A percentile compares a stretch with the other conserved stretches of the same genome.
Conservation (phyloP, 2,113 vertebrate species). For the Panthera leo region DNA sequence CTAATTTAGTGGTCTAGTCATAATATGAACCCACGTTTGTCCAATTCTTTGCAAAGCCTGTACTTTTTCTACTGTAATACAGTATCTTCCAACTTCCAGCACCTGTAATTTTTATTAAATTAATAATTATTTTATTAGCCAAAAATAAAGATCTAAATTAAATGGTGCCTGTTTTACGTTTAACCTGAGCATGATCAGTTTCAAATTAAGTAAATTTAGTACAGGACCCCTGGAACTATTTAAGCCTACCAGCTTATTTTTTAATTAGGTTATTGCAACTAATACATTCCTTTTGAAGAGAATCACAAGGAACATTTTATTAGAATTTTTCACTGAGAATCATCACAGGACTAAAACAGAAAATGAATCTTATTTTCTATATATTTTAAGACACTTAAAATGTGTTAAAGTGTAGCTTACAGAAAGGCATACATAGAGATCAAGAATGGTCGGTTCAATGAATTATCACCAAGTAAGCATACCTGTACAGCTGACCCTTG, state of each 20-base stretch:
- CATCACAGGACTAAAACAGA: constrained; percentile 6
- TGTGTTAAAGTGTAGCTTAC: not conserved
- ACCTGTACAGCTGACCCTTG: not conserved
- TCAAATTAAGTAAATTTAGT: not conserved
- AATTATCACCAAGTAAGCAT: not conserved
- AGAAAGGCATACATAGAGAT: not conserved
- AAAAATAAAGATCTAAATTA: not conserved
- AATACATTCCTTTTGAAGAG: not conserved
- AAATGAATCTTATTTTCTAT: not conserved
- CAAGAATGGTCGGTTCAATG: not conserved
- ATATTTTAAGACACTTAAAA: not conserved
- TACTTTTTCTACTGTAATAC: not conserved
- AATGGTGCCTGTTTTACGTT: not conserved
- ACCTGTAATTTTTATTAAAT: not conserved
- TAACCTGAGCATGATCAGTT: not conserved
- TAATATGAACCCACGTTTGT: not conserved
- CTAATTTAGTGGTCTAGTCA: not conserved
- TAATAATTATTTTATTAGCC: not conserved
- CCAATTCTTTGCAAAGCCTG: not conserved
- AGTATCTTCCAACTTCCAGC: not conserved
- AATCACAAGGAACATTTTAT: constrained; percentile 1
- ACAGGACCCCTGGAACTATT: not conserved
- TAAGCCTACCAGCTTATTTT: not conserved
- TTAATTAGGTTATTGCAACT: not conserved
- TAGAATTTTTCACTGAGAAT: not conserved